These are phyloP conservation scores for Eucidaris tribuloides DNA, from an alignment of 35 echinoderm and acorn worm genomes.

Conservation along the genomic window DNA sequence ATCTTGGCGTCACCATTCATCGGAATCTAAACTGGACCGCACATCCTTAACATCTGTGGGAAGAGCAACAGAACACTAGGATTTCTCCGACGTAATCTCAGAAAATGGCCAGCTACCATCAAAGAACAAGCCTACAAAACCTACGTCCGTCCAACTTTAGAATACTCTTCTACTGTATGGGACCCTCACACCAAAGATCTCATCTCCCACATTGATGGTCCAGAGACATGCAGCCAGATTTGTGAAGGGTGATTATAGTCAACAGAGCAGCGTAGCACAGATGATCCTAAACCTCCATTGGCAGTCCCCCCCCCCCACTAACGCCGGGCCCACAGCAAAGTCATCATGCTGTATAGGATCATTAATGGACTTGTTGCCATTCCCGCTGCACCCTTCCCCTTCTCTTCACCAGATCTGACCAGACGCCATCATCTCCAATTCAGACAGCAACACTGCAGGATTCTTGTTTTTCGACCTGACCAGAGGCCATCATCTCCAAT, in stretches of 20 bases:
- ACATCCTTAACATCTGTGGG: slow-evolving; percentile 31
- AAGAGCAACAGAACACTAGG: slow-evolving; percentile 30
- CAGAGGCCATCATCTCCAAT: not conserved
- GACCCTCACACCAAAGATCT: slow-evolving; percentile 19
- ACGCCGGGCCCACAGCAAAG: not conserved
- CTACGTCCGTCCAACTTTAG: slow-evolving; percentile 19
- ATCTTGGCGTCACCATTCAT: slow-evolving; percentile 23
- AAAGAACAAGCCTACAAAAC: slow-evolving; percentile 35
- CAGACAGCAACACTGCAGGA: not conserved
- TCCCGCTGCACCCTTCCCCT: not conserved
- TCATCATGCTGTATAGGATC: too few species aligned
- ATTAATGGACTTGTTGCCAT: not conserved
- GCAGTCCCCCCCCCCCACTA: too few species aligned
- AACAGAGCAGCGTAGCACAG: too few species aligned
- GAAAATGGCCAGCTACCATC: not conserved
- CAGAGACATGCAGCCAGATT: not conserved
- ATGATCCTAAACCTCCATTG: too few species aligned
- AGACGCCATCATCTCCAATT: not conserved
- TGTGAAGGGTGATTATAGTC: too few species aligned
- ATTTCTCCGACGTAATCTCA: slow-evolving; percentile 29
- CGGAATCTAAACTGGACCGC: slow-evolving; percentile 13
- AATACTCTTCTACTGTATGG: slow-evolving; percentile 34
- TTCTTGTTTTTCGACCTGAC: not conserved
- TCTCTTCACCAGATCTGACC: not conserved
- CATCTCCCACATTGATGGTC: not conserved